Conservation (phyloP, 2,888 invertebrate genomes). For the Bembecia ichneumoniformis region DNA sequence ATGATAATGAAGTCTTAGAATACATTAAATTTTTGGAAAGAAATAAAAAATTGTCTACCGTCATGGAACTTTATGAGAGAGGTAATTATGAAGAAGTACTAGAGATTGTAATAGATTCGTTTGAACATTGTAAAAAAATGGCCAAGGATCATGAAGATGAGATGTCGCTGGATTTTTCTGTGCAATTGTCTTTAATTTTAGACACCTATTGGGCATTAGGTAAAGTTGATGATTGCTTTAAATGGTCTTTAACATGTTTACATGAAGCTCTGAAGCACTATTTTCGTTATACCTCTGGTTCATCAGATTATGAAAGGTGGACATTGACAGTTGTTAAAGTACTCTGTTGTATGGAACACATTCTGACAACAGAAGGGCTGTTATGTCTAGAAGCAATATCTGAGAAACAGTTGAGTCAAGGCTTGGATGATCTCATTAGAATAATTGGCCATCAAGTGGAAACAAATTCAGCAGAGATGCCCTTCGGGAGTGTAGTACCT, state of each 20-base stretch:
- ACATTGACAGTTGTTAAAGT: conserved; percentile 56
- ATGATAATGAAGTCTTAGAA: conserved; percentile 39
- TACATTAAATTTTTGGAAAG: conserved; percentile 58
- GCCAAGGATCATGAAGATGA: conserved; percentile 55
- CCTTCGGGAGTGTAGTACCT: conserved; percentile 80
- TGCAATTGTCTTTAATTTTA: conserved; percentile 73
- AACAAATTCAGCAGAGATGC: conserved; percentile 76
- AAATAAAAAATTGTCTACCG: conserved; percentile 73
- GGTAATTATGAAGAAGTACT: conserved; percentile 77
- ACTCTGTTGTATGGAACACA: conserved; percentile 58
- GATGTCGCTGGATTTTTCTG: conserved; percentile 69
- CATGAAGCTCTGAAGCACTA: conserved; percentile 81
- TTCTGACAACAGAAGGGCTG: conserved; percentile 52
- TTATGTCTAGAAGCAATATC: conserved; percentile 67
- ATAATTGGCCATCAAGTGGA: conserved; percentile 86
- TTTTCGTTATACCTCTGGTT: conserved; percentile 56
- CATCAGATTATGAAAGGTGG: conserved; percentile 61
- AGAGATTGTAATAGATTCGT: conserved; percentile 77
- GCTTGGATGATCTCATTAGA: conserved; percentile 81
- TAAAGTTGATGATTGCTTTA: conserved; percentile 76
- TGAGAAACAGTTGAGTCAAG: conserved; percentile 74
- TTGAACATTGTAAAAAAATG: conserved; percentile 67
- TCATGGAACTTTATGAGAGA: conserved; percentile 76
- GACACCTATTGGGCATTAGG: conserved; percentile 77
- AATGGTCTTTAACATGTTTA: conserved; percentile 84